phyloP scores from a whole-genome alignment of 2,888 invertebrate genomes.

The Saturnia pavonia region DNA sequence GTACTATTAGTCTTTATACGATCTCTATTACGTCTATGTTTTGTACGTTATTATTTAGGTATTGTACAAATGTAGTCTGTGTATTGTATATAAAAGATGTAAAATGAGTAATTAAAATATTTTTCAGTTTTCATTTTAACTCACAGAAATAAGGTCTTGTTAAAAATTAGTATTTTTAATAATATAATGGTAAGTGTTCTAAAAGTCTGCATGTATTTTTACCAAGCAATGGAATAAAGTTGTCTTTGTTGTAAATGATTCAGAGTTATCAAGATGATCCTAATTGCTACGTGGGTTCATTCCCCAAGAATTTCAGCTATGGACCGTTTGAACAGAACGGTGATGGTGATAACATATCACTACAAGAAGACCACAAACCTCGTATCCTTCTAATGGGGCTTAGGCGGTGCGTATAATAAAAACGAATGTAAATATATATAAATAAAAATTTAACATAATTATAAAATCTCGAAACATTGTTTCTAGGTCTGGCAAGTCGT shows the following conservation, averaged over 20 bases:
- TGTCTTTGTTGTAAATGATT: slow-evolving; percentile 32
- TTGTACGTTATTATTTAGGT: too few relatives aligned
- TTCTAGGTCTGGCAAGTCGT: slow-evolving; percentile 97
- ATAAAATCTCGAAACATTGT: background rate
- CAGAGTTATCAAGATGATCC: slow-evolving; percentile 75
- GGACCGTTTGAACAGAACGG: slow-evolving; percentile 92
- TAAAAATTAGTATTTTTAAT: background rate
- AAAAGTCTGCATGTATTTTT: background rate
- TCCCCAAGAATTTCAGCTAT: slow-evolving; percentile 96
- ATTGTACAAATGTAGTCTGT: too few relatives aligned
- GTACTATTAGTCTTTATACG: too few relatives aligned
- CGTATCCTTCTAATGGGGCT: slow-evolving; percentile 97
- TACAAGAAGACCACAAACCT: slow-evolving; percentile 92
- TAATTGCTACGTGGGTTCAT: slow-evolving; percentile 83
- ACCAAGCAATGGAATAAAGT: slow-evolving; percentile 2
- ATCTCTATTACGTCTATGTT: too few relatives aligned
- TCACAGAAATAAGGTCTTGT: background rate
- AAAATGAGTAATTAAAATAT: background rate
- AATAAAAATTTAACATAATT: background rate
- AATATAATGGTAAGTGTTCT: slow-evolving; percentile 12
- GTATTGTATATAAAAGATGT: background rate
- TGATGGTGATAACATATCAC: slow-evolving; percentile 82
- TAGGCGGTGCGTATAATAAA: slow-evolving; percentile 83
- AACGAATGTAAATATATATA: background rate
- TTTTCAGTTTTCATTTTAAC: slow-evolving; percentile 3